These are phyloP conservation scores for Drosophila affinis DNA, from an alignment of 2,888 invertebrate species.

Conservation along the genomic window DNA sequence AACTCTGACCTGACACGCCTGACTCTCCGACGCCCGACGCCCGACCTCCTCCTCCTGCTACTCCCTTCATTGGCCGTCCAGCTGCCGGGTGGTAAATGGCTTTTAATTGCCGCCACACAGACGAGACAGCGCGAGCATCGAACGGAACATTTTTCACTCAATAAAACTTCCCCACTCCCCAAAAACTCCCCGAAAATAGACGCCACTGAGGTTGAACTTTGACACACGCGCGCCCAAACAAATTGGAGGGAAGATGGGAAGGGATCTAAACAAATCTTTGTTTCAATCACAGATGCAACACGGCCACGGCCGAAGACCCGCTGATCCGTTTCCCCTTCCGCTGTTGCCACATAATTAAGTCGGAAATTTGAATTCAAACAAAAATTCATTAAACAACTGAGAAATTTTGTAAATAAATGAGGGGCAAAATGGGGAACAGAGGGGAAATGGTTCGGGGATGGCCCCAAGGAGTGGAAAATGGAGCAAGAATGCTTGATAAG, in stretches of 20 bases:
- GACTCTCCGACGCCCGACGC: neutral
- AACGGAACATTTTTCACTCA: constrained; percentile 48
- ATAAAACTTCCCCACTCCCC: constrained; percentile 39
- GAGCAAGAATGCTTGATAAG: neutral
- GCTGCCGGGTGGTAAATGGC: constrained; percentile 44
- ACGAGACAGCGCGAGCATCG: constrained; percentile 26
- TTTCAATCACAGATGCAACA: constrained; percentile 10
- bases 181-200: constrained; percentile 64
- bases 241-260: constrained; percentile 46
- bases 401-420: constrained; percentile 16
- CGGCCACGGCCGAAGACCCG: neutral
- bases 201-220: constrained; percentile 69
- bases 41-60: neutral
- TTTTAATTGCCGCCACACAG: constrained; percentile 50
- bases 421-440: neutral
- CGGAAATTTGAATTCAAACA: constrained; percentile 76
- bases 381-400: constrained; percentile 17
- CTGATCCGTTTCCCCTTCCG: constrained; percentile 16
- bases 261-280: constrained; percentile 35
- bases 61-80: constrained; percentile 36
- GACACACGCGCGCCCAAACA: constrained; percentile 78
- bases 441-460: neutral
- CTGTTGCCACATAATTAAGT: constrained; percentile 80
- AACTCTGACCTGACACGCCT: constrained; percentile 52
- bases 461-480: neutral